Evolutionary conservation across 2,113 vertebrate species (phyloP).

Genomic region (Tupaia chinensis): DNA sequence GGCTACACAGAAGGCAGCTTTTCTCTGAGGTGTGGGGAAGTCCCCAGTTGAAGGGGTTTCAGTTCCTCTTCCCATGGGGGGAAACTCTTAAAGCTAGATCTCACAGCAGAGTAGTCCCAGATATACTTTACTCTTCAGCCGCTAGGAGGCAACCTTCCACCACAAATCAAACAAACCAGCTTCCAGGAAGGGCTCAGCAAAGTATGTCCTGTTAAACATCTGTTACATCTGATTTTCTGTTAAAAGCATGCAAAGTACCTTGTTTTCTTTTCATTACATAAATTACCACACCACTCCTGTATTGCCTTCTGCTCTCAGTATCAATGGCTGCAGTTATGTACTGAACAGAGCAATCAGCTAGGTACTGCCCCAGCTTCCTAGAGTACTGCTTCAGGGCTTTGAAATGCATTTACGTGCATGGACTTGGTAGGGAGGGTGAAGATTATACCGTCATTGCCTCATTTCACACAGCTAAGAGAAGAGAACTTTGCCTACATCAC

Average conservation of each 20-base stretch:
- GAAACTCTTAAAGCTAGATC: neutral
- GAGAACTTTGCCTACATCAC: neutral
- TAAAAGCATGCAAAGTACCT: neutral
- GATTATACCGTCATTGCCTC: too few species aligned
- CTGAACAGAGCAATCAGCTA: neutral
- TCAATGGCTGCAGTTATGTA: neutral
- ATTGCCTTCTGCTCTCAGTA: neutral
- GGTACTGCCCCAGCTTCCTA: neutral
- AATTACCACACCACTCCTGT: neutral
- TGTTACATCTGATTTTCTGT: neutral
- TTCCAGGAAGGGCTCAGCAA: too few species aligned
- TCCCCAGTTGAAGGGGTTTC: too few species aligned
- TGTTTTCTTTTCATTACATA: neutral
- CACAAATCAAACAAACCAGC: neutral
- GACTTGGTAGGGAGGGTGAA: neutral
- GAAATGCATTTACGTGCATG: neutral
- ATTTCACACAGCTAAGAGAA: neutral
- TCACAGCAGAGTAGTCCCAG: accelerated
- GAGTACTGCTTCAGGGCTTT: neutral
- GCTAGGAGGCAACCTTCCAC: neutral
- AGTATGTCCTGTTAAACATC: neutral
- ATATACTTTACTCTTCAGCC: neutral
- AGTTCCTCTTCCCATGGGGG: neutral
- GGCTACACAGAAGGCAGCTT: neutral
- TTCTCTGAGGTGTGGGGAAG: neutral